Base-by-base conservation (phyloP, 2,888 invertebrate species). In the Tuta absoluta region DNA sequence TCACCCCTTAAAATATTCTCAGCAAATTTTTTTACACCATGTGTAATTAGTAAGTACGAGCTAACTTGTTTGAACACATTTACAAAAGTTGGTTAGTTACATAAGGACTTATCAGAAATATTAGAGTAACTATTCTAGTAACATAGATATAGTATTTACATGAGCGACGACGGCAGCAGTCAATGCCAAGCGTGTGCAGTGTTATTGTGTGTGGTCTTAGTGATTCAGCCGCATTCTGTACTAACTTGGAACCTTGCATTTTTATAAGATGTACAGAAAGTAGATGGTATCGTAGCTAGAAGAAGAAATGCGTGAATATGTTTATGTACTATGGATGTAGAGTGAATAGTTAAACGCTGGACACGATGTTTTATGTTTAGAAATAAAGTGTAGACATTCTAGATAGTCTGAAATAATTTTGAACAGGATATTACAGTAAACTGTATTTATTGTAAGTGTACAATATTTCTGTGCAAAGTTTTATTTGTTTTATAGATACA, bases 171-270 rank as follows among this genome's bases (percentile, higher is more conserved):
- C 45, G 62, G 68, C 65, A 65, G 63, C 67, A 69, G 68, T 67
- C 69, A 68, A 71, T 66, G 67, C 65, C 67, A 68, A 67, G 65
- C 65, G 41, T 63, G 67, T 70, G 68, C 66, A 63, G 63, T 65
- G 65, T 51, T 62, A n/a, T n/a, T n/a, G n/a, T n/a, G n/a, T n/a
- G 67, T 38, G 58, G 19, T 17, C 4, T 28, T 65, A 63, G 67
- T 63, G 62, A 37, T 45, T 49, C 19, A 28, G 56, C 56, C 24
- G 56, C 56, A 56, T 56, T 56, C 56, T 56, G 33, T 56, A 33
- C 33, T n/a, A 56, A 56, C 17, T 56, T 56, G 56, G n/a, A 33
- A 17, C 56, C 33, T n/a, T n/a, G 2, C n/a, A 14, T 21, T 4
- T 21, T 19, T 45, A 5, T 48, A 48, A 11, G 14, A 33, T 12